phyloP scores from a whole-genome alignment of 1,140 invertebrate genomes.

The Dendrolimus kikuchii region DNA sequence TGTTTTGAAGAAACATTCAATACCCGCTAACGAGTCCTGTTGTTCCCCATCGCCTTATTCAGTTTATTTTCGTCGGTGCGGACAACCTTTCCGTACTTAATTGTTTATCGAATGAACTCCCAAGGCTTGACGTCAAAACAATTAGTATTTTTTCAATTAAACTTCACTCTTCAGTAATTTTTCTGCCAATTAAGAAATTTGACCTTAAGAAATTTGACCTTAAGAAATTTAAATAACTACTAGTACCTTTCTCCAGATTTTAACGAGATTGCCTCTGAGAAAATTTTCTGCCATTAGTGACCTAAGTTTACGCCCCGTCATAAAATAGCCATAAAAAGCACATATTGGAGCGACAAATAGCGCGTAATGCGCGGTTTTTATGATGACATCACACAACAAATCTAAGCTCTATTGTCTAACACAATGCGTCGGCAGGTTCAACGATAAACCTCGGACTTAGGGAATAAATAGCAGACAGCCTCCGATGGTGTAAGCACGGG shows the following conservation, averaged over 20 bases:
- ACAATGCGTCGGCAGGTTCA: conserved; percentile 33
- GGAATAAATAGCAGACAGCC: conserved; percentile 60
- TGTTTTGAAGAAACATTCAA: conserved; percentile 34
- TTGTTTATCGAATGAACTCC: conserved; percentile 26
- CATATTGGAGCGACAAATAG: conserved; percentile 24
- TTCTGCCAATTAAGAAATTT: conserved; percentile 14
- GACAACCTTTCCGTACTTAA: conserved; percentile 7
- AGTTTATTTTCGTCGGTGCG: conserved; percentile 16
- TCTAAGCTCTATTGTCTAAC: conserved; percentile 37
- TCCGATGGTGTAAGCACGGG: conserved; percentile 51
- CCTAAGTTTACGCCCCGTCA: conserved; percentile 16
- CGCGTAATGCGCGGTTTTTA: conserved; percentile 27
- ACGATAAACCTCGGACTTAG: conserved; percentile 54
- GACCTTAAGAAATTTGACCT: neutral
- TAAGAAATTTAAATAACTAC: conserved; percentile 3
- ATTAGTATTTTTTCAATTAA: conserved; percentile 26
- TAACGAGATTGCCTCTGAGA: neutral
- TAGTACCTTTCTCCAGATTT: neutral
- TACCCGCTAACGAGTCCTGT: conserved; percentile 28
- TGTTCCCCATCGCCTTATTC: conserved; percentile 18
- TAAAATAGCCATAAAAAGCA: conserved; percentile 22
- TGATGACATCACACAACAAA: conserved; percentile 36
- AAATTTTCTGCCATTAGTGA: conserved; percentile 7
- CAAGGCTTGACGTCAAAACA: conserved; percentile 18
- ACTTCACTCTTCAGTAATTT: conserved; percentile 22